phyloP scores from a whole-genome alignment of 2,797 vertebrate genomes.

The Falco berigora region DNA sequence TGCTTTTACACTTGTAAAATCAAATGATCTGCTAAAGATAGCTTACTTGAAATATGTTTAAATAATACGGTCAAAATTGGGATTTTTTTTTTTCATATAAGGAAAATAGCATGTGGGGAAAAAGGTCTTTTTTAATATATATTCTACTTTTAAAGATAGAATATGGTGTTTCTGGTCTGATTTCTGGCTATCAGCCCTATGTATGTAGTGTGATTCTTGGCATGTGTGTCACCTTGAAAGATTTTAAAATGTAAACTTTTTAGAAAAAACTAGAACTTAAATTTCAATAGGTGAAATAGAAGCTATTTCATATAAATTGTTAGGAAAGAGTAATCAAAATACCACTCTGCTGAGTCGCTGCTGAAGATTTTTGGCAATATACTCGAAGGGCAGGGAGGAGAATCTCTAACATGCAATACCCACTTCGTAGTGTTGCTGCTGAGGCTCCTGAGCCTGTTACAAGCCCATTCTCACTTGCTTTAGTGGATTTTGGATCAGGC shows the following conservation, averaged over 20 bases:
- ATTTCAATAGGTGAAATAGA: background rate
- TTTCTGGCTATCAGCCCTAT: background rate
- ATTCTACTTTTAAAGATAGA: background rate
- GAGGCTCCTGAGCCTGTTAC: background rate
- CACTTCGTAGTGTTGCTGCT: background rate
- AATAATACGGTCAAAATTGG: background rate
- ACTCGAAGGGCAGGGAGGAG: background rate
- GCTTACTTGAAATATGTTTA: background rate
- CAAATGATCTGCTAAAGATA: background rate
- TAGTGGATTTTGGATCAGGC: background rate
- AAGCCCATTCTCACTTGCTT: background rate
- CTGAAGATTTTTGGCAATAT: background rate
- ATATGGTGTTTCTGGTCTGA: background rate
- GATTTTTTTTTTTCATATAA: background rate
- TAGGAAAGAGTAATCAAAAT: background rate
- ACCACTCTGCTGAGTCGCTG: rapidly evolving
- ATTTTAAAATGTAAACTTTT: background rate
- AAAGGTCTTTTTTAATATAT: background rate
- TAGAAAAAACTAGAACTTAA: background rate
- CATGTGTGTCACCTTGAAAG: background rate
- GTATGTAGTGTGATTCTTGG: background rate
- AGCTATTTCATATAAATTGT: background rate
- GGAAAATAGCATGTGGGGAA: rapidly evolving
- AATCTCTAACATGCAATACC: background rate
- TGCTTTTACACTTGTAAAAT: background rate